Base-by-base conservation (phyloP, 2,113 vertebrate species). In the Callipepla californica region DNA sequence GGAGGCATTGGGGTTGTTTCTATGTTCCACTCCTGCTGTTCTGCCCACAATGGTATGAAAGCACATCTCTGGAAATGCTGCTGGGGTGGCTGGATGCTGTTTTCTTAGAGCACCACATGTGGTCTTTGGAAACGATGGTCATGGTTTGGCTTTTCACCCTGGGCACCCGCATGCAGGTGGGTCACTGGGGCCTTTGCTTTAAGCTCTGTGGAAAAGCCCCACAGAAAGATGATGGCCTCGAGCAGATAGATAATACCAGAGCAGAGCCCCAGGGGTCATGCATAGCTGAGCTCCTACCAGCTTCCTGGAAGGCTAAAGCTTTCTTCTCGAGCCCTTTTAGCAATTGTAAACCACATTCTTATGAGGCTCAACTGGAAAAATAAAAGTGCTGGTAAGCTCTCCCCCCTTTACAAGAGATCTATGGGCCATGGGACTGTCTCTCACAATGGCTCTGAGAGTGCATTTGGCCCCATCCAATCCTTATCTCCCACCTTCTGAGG, bases 131-230 rank as follows among this genome's bases (percentile, higher is more conserved):
- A 36, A 40, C 50, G 38, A 21, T 8, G 25, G 18, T 23, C 9
- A 18, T 25, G 48, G 21, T 36, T 59, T 38, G 62, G 50, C n/a
- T 47, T 69, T 55, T 38, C 55, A 32, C 1, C 0, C 48, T 7
- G 61, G 13, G 22, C 0, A 1, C 22, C 40, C 15, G 6, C 26
- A 1, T 2, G 2, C 48, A 15, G 42, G 51, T 0, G 3, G 11
- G 44, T 86, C 36, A 38, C 26, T 61, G 21, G 6, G 48, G 30
- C 25, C 25, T 79, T 28, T 74, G 82, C 45, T 75, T 59, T 30
- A 14, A 65, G 44, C 42, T 76, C 25, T 2, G 1, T 34, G 51
- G 55, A 66, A 38, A 75, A 59, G 48, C 34, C 14, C 30, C 72
- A 42, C 47, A 40, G 22, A 34, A 72, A 78, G 65, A 45, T 9